phyloP scores from a whole-genome alignment of 2,888 invertebrate genomes.

The Hylaea fasciaria region DNA sequence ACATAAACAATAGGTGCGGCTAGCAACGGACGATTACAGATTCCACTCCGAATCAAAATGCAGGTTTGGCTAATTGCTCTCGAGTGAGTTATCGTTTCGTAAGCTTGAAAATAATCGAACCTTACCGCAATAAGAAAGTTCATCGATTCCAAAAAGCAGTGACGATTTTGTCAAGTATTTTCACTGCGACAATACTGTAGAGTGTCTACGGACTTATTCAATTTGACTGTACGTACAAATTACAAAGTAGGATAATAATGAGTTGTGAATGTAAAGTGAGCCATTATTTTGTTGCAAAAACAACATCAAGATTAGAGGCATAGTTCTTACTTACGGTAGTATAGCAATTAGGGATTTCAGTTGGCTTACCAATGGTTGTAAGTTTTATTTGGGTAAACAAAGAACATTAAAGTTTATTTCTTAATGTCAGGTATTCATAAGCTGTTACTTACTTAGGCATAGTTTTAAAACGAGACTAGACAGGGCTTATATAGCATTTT shows the following conservation, averaged over 20 bases:
- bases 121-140: constrained; percentile 11
- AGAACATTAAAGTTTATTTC: not conserved
- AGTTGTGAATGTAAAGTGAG: constrained; percentile 26
- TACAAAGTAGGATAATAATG: constrained; percentile 35
- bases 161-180: not conserved
- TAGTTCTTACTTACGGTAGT: constrained; percentile 23
- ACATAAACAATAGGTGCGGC: constrained; percentile 68
- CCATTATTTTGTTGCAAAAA: constrained; percentile 36
- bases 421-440: too few species aligned
- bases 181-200: constrained; percentile 9
- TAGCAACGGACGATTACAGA: constrained; percentile 64
- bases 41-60: constrained; percentile 51
- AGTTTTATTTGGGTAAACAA: not conserved
- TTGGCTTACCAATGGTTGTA: constrained; percentile 20
- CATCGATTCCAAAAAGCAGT: not conserved
- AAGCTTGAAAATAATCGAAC: constrained; percentile 16
- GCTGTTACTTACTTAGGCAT: constrained; percentile 21
- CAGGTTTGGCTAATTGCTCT: constrained; percentile 54
- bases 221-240: constrained; percentile 31
- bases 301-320: constrained; percentile 26
- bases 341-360: constrained; percentile 8
- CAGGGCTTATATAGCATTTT: too few species aligned
- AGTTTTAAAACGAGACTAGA: too few species aligned
- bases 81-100: constrained; percentile 46
- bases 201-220: not conserved